Conservation (phyloP, 2,888 invertebrate genomes). For the Polydrusus cervinus region DNA sequence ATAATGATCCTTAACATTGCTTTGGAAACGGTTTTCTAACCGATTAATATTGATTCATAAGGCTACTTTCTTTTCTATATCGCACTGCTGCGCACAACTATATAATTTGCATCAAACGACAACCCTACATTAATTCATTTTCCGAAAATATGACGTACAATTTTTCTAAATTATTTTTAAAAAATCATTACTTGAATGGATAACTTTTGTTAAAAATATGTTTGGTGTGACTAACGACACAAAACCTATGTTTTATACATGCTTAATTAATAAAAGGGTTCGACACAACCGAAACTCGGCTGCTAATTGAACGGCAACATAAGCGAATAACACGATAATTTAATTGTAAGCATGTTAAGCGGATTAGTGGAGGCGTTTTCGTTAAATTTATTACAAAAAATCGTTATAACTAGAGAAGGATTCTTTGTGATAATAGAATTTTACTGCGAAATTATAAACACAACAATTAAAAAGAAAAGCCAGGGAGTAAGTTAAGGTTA, state of each 20-base stretch:
- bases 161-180: neutral
- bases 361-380: neutral
- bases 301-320: slow-evolving; percentile 1
- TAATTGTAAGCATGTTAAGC: slow-evolving; percentile 7
- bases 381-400: neutral
- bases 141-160: neutral
- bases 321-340: neutral
- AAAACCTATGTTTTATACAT: neutral
- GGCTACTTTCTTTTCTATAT: too few species aligned
- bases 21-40: too few species aligned
- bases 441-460: too few species aligned
- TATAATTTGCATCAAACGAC: too few species aligned
- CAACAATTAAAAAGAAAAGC: too few species aligned
- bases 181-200: neutral
- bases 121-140: too few species aligned
- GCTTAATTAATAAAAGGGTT: slow-evolving; percentile 9
- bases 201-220: neutral
- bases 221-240: neutral
- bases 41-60: too few species aligned
- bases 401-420: neutral
- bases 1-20: too few species aligned
- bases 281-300: neutral
- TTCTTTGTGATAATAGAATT: neutral
- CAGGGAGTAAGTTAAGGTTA: too few species aligned
- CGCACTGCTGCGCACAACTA: too few species aligned